Evolutionary conservation across 2,113 vertebrate genomes (phyloP).

Genomic region (Mobula hypostoma): DNA sequence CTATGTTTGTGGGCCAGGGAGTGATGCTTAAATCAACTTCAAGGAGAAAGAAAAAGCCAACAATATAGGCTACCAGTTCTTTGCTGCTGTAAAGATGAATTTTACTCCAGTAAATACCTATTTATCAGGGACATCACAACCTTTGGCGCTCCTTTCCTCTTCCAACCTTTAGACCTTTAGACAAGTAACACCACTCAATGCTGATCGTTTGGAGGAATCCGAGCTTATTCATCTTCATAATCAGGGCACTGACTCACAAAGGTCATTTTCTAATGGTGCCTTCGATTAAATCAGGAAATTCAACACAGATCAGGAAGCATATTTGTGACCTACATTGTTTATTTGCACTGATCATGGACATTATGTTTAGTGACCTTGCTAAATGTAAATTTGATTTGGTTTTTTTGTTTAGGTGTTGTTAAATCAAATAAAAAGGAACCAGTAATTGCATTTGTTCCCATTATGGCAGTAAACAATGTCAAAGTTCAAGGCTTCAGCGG

Average conservation of each 20-base stretch:
- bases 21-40: neutral
- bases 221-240: neutral
- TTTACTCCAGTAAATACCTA: neutral
- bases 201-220: neutral
- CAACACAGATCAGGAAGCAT: neutral
- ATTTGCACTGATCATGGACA: neutral
- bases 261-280: neutral
- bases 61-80: neutral
- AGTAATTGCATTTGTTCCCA: neutral
- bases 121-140: neutral
- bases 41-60: neutral
- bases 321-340: neutral
- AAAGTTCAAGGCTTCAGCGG: neutral
- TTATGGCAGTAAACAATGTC: neutral
- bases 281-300: neutral
- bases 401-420: neutral
- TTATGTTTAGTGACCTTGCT: neutral
- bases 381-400: neutral
- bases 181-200: neutral
- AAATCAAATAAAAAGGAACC: neutral
- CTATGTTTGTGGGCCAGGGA: neutral
- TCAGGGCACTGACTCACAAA: neutral
- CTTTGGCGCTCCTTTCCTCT: neutral
- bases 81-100: neutral
- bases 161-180: neutral